These are phyloP conservation scores for Virgularia gustaviana DNA, from an alignment of 92 coral and sea anemone genomes.

Conservation along the genomic window DNA sequence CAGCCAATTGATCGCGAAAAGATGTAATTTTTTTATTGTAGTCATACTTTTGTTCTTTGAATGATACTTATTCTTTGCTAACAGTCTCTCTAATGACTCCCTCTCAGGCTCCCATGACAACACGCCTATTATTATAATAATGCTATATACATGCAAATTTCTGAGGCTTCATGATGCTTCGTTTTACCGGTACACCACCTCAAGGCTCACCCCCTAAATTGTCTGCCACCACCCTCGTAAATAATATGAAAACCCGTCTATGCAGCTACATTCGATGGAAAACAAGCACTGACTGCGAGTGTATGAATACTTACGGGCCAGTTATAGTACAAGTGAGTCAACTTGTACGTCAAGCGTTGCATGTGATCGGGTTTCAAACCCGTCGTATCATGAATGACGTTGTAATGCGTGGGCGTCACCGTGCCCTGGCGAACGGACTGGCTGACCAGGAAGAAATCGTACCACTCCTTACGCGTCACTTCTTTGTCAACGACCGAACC, in stretches of 20 bases:
- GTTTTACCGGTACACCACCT: too few species aligned
- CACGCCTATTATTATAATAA: neutral
- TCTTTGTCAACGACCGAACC: constrained; percentile 80
- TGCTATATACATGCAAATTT: neutral
- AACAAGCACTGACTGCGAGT: neutral
- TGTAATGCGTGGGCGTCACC: constrained; percentile 92
- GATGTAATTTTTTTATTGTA: too few species aligned
- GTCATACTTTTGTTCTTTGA: too few species aligned
- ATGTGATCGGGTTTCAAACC: constrained; percentile 83
- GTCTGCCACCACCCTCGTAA: neutral
- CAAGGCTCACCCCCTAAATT: too few species aligned
- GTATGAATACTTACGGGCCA: constrained; percentile 94
- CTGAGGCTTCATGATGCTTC: too few species aligned
- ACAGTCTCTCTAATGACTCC: too few species aligned
- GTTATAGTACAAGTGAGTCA: constrained; percentile 92
- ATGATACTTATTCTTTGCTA: too few species aligned
- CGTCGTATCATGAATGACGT: constrained; percentile 78
- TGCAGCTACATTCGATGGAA: neutral
- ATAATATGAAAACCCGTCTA: too few species aligned
- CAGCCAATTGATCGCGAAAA: too few species aligned
- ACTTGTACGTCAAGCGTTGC: constrained; percentile 87
- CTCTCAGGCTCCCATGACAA: too few species aligned
- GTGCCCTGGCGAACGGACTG: constrained; percentile 98
- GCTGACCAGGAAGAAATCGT: constrained; percentile 87
- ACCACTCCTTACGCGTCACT: constrained; percentile 86